These are phyloP conservation scores for Pogonomyrmex barbatus DNA, from an alignment of 1,140 invertebrate species.

Conservation along the genomic window DNA sequence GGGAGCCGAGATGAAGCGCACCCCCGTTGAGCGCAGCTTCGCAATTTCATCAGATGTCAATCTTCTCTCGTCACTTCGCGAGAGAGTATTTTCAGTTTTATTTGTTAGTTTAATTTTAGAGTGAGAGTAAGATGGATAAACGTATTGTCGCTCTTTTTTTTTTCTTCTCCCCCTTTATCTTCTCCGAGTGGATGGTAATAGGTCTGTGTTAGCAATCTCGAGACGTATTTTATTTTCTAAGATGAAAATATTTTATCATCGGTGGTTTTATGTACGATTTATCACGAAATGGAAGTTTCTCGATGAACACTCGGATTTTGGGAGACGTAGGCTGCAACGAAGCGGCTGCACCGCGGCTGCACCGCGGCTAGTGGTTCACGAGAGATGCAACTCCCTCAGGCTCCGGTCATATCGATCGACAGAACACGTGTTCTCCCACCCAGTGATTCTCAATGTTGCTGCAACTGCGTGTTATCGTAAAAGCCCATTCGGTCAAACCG, in stretches of 20 bases:
- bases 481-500: background rate
- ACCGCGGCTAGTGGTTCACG: conserved; percentile 53
- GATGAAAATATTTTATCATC: background rate
- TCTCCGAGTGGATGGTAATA: background rate
- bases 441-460: conserved; percentile 52
- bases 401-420: conserved; percentile 65
- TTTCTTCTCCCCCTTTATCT: background rate
- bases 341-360: background rate
- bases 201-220: background rate
- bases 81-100: background rate
- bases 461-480: background rate
- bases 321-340: conserved; percentile 22
- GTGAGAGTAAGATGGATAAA: background rate
- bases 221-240: background rate
- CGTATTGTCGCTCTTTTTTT: background rate
- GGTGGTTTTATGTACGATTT: background rate
- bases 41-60: background rate
- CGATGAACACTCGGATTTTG: conserved; percentile 46
- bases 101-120: background rate
- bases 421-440: conserved; percentile 60
- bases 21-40: background rate
- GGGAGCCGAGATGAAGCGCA: conserved; percentile 11
- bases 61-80: background rate
- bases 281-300: conserved; percentile 8
- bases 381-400: conserved; percentile 65